Percentiles rank a stretch among this genome's conserved stretches.
Evolutionary conservation across 2,888 invertebrate genomes (phyloP).

Genomic region (Dusona sp.): DNA sequence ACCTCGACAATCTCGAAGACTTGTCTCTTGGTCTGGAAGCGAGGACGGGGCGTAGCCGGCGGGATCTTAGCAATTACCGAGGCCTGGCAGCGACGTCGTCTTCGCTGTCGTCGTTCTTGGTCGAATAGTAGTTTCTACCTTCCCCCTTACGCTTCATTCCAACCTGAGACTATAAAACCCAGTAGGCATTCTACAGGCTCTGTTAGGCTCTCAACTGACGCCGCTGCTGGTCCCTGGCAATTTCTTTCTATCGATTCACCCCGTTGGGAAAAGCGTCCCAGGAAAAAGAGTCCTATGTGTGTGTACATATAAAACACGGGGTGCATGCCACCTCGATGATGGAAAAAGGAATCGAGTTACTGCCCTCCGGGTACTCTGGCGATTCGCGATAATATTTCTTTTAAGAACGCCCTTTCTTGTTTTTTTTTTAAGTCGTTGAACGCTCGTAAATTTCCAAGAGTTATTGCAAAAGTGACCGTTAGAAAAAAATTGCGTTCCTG

Average conservation of each 20-base stretch:
- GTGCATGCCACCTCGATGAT: constrained; percentile 49
- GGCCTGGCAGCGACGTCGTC: constrained; percentile 62
- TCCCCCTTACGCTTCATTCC: constrained; percentile 19
- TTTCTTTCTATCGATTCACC: constrained; percentile 64
- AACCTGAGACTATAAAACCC: constrained; percentile 37
- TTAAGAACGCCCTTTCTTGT: not conserved
- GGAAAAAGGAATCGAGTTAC: constrained; percentile 24
- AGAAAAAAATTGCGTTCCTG: not conserved
- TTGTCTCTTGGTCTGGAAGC: constrained; percentile 33
- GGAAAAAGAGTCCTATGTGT: not conserved
- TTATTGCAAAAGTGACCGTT: constrained; percentile 12
- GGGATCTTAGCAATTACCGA: constrained; percentile 62
- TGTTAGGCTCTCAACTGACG: constrained; percentile 22
- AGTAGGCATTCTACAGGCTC: constrained; percentile 59
- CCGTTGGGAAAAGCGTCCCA: constrained; percentile 30
- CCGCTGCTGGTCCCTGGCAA: constrained; percentile 51
- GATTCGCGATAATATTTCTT: constrained; percentile 27
- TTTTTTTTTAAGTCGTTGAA: constrained; percentile 1
- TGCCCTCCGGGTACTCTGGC: constrained; percentile 19
- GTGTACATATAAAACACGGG: constrained; percentile 15
- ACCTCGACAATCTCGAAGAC: constrained; percentile 56
- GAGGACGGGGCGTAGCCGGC: constrained; percentile 39
- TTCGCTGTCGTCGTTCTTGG: constrained; percentile 45
- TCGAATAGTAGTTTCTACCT: constrained; percentile 51
- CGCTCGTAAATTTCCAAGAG: constrained; percentile 20